phyloP scores from a whole-genome alignment of 2,113 vertebrate genomes.

The Notothenia coriiceps region DNA sequence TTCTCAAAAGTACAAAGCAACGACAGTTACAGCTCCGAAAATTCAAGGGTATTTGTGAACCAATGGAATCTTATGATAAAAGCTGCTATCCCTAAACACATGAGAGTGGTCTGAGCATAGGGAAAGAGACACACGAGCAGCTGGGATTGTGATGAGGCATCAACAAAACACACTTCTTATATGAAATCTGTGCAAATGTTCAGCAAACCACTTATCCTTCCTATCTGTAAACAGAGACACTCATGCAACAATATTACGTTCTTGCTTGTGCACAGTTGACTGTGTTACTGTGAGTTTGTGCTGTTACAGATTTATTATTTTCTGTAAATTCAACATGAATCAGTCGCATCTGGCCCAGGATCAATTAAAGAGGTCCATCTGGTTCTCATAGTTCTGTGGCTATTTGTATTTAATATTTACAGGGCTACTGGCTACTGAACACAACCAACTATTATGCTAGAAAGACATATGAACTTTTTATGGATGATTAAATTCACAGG shows the following conservation, averaged over 20 bases:
- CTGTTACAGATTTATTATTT: neutral
- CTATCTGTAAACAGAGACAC: neutral
- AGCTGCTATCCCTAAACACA: neutral
- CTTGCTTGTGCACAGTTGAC: neutral
- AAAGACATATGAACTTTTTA: too few species aligned
- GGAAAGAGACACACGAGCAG: neutral
- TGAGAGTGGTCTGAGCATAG: neutral
- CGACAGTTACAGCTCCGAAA: neutral
- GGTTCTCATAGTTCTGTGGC: too few species aligned
- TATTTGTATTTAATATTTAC: neutral
- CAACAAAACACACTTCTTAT: neutral
- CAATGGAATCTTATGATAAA: neutral
- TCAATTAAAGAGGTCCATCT: neutral
- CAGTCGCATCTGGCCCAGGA: neutral
- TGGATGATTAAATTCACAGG: too few species aligned
- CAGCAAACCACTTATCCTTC: neutral
- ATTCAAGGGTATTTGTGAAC: slow-evolving; percentile 6
- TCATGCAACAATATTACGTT: neutral
- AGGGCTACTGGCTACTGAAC: too few species aligned
- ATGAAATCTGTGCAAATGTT: slow-evolving; percentile 11
- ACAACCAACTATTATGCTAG: too few species aligned
- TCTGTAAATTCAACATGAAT: neutral
- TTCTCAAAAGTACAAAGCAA: slow-evolving; percentile 13
- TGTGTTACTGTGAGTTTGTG: neutral
- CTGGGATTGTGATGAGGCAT: neutral